Evolutionary conservation across 2,113 vertebrate species (phyloP).

Genomic region (Vidua chalybeata): DNA sequence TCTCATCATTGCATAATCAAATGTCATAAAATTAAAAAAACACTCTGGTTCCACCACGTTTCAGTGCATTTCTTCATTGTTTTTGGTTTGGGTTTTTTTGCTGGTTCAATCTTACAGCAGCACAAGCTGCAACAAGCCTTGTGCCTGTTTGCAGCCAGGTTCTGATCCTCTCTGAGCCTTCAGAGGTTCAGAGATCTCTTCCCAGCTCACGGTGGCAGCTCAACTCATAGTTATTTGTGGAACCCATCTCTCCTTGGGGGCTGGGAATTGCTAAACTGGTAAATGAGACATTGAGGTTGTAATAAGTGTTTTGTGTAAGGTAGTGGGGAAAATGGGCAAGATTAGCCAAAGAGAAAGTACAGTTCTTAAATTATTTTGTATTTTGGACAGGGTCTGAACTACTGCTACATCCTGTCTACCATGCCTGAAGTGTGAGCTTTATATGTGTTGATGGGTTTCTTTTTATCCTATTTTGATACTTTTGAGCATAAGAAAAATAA

Average conservation of each 20-base stretch:
- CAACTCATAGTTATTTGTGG: not conserved
- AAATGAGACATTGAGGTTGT: rapidly evolving
- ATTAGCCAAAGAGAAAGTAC: not conserved
- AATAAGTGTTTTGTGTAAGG: not conserved
- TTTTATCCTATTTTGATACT: not conserved
- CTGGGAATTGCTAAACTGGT: not conserved
- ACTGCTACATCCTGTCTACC: not conserved
- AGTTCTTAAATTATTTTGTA: not conserved
- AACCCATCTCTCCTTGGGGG: not conserved
- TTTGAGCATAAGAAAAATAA: not conserved
- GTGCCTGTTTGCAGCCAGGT: not conserved
- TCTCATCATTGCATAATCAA: not conserved
- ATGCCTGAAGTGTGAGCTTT: not conserved
- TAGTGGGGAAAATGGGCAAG: not conserved
- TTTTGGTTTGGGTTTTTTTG: not conserved
- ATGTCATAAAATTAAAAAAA: not conserved
- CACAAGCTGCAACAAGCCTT: not conserved
- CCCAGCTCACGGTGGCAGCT: rapidly evolving
- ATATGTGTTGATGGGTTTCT: not conserved
- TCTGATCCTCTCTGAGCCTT: not conserved
- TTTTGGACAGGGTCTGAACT: not conserved
- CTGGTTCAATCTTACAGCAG: not conserved
- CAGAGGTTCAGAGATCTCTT: not conserved
- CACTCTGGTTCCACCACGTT: not conserved
- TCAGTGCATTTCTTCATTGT: not conserved